A percentile compares a stretch with the other conserved stretches of the same genome.
Conservation (phyloP, 1,140 invertebrate genomes). For the Lepidurus packardi region DNA sequence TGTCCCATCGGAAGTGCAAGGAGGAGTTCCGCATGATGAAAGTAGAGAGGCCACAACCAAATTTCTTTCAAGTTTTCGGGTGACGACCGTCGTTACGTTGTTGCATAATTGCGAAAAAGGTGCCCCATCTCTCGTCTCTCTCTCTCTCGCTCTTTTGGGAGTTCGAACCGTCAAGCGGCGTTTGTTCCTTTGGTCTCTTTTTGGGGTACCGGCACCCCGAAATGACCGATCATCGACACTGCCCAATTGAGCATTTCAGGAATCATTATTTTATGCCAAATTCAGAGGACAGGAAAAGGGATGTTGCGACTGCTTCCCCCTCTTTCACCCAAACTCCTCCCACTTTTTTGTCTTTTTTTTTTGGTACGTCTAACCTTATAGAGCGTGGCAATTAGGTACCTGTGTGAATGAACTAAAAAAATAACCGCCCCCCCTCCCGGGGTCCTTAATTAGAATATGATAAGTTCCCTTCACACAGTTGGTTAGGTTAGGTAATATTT, state of each 20-base stretch:
- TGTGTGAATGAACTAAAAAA: not conserved
- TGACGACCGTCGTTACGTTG: not conserved
- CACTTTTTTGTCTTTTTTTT: not conserved
- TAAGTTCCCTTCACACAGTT: not conserved
- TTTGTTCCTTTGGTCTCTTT: not conserved
- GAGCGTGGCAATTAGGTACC: not conserved
- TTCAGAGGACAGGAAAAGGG: constrained; percentile 6
- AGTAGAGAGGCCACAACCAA: too few species aligned
- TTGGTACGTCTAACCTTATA: not conserved
- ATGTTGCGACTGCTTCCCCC: not conserved
- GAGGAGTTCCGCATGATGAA: not conserved
- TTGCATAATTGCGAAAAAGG: not conserved
- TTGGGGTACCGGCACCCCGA: not conserved
- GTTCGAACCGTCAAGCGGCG: not conserved
- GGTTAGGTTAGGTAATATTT: too few species aligned
- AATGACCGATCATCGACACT: not conserved
- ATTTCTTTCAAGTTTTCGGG: not conserved
- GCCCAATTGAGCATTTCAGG: constrained; percentile 12
- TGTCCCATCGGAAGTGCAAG: not conserved
- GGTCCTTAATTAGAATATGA: not conserved
- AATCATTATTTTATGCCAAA: not conserved
- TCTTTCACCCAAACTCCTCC: not conserved
- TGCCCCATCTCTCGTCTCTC: not conserved
- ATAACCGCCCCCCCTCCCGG: not conserved
- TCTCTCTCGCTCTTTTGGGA: not conserved